Conservation (phyloP, 2,888 invertebrate genomes). For the Pseudococcus longispinus region DNA sequence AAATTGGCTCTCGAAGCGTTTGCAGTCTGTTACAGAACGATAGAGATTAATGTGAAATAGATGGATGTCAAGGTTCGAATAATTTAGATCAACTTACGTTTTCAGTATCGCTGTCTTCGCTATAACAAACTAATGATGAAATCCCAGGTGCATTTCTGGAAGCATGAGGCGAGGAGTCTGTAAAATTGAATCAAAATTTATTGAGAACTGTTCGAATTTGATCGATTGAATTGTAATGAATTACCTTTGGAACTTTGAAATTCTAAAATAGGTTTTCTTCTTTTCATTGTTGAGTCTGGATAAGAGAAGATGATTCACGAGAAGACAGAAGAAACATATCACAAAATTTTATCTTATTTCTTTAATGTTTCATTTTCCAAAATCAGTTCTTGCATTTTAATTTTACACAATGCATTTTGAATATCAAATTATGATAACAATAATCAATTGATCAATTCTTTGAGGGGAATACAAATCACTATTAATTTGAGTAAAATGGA, state of each 20-base stretch:
- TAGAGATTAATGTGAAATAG: neutral
- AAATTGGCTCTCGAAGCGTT: neutral
- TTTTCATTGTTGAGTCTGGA: neutral
- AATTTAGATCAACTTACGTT: neutral
- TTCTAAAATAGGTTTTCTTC: conserved; percentile 23
- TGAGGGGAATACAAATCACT: too few relatives aligned
- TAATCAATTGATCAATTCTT: too few relatives aligned
- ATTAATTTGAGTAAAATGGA: too few relatives aligned
- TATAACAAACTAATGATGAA: neutral
- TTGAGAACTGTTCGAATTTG: neutral
- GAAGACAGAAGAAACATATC: too few relatives aligned
- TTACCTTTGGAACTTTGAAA: conserved; percentile 8
- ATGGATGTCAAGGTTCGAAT: neutral
- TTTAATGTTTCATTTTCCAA: too few relatives aligned
- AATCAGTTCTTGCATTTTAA: too few relatives aligned
- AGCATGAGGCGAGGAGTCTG: neutral
- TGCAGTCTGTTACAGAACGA: neutral
- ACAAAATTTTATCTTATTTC: too few relatives aligned
- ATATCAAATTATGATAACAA: too few relatives aligned
- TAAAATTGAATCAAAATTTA: neutral
- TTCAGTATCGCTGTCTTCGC: conserved; percentile 13
- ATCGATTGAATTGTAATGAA: neutral
- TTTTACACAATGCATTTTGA: too few relatives aligned
- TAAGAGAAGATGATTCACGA: too few relatives aligned
- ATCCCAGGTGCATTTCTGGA: neutral